phyloP scores from a whole-genome alignment of 2,113 vertebrate genomes.

The Lota lota region DNA sequence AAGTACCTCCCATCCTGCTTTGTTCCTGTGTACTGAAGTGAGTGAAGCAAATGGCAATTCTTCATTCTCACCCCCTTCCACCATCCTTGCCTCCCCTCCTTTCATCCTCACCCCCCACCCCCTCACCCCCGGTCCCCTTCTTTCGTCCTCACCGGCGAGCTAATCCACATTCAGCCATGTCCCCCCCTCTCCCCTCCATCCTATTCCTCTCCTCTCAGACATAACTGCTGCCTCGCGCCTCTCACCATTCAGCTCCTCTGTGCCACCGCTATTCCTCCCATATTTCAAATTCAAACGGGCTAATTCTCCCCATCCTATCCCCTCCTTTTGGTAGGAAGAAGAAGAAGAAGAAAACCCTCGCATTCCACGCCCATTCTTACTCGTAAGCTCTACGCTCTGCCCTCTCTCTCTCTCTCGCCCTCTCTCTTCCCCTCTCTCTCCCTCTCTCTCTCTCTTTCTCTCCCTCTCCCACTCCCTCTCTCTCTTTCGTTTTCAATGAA shows the following conservation, averaged over 20 bases:
- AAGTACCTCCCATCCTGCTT: conserved; percentile 96
- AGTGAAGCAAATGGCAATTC: conserved; percentile 90
- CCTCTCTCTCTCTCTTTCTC: too few species aligned
- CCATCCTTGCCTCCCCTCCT: conserved; percentile 74
- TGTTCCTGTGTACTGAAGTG: conserved; percentile 91
- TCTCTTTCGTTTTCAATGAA: too few species aligned
- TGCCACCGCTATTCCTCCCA: conserved; percentile 43
- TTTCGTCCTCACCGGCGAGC: conserved; percentile 43
- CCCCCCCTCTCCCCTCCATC: conserved; percentile 62
- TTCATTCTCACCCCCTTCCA: conserved; percentile 87
- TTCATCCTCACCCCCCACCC: conserved; percentile 79
- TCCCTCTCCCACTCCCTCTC: too few species aligned
- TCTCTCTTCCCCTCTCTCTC: too few species aligned
- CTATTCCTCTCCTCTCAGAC: conserved; percentile 62
- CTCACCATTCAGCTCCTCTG: conserved; percentile 27
- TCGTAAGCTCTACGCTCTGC: conserved; percentile 1
- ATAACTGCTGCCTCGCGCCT: conserved; percentile 28
- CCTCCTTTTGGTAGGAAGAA: neutral
- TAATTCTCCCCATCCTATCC: neutral
- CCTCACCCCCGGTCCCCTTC: conserved; percentile 55
- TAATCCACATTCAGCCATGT: conserved; percentile 65
- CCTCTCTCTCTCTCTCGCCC: too few species aligned
- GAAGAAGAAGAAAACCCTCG: neutral
- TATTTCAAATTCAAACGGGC: conserved; percentile 49
- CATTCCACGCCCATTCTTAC: conserved; percentile 21